Evolutionary conservation across 2,888 invertebrate genomes (phyloP), one percentile per base, ranked within the genome.

Genomic region (Smittia sp.): DNA sequence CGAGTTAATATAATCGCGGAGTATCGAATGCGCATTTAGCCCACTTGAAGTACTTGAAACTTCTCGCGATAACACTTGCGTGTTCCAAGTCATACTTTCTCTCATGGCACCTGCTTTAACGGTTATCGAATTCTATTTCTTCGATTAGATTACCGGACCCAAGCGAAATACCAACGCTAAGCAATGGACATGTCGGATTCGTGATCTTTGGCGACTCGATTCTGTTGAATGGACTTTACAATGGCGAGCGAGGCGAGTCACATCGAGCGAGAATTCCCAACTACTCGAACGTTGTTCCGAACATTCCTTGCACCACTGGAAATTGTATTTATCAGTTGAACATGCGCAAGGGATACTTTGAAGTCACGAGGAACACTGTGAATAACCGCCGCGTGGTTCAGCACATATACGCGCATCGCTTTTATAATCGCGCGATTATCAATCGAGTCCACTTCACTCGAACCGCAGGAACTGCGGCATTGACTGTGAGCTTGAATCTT

Each of bases 171-270:
- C 81, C 84, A 6, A 84, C 85, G 0, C 78, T 85, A 6, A 84
- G 84, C 0, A 85, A 85, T 73, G 85, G 85, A 0, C 85, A 85
- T 75, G 76, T 85, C 46, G 85, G 85, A 0, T 82, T 84, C 3
- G 84, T 84, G 52, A 76, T 85, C 52, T 85, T 84, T 78, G 83
- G 84, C 54, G 83, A 84, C 67, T 83, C 84, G 0, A 83, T 85
- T 0, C 84, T 83, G 75, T 83, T 85, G 80, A 85, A 85, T 74
- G 85, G 85, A 0, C 75, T 85, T 0, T 85, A 85, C 79, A 85
- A 83, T 76, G 85, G 85, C 0, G 78, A 76, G 1, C 80, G 79
- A 11, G 85, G 85, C 0, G 80, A 82, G 73, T 85, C 85, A 73
- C 84, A 82, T 66, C 79, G 85, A n/a, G 85, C 85, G 0, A 80